phyloP scores from a whole-genome alignment of 2,888 invertebrate genomes.

The Bombylius discolor region DNA sequence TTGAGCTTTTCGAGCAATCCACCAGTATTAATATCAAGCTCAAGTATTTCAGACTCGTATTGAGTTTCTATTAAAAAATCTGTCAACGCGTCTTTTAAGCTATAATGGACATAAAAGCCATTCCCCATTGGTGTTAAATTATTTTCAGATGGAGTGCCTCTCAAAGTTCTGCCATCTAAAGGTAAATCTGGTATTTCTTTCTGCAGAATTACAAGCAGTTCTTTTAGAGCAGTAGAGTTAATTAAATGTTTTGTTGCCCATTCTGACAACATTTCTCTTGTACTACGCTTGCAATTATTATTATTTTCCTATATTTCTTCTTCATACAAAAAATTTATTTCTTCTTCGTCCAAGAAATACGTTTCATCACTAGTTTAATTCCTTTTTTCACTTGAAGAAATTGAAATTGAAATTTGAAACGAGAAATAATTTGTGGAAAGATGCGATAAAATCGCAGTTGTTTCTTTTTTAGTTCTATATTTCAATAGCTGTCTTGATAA shows the following conservation, averaged over 20 bases:
- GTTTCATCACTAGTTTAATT: too few species aligned
- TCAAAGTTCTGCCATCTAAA: slow-evolving; percentile 7
- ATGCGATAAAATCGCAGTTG: too few species aligned
- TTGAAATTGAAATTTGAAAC: too few species aligned
- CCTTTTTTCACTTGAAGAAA: too few species aligned
- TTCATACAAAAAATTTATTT: too few species aligned
- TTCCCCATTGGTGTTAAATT: slow-evolving; percentile 1
- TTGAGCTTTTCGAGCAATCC: slow-evolving; percentile 9
- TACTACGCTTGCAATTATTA: too few species aligned
- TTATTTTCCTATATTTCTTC: too few species aligned
- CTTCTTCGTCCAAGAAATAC: too few species aligned
- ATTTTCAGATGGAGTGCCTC: slow-evolving; percentile 5
- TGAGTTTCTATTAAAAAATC: slow-evolving; percentile 2
- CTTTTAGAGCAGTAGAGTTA: slow-evolving; percentile 1
- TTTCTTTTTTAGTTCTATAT: too few species aligned
- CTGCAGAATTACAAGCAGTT: slow-evolving; percentile 4
- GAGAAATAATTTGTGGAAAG: too few species aligned
- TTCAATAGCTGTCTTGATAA: too few species aligned
- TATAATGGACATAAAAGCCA: slow-evolving; percentile 10
- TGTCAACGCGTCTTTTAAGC: slow-evolving; percentile 8
- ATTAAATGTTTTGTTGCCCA: slow-evolving; percentile 8
- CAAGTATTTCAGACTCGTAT: slow-evolving; percentile 1
- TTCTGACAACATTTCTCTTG: background rate
- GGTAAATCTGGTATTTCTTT: slow-evolving; percentile 3
- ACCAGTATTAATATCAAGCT: slow-evolving; percentile 9